phyloP scores from a whole-genome alignment of 2,797 vertebrate genomes.

The Bradypus variegatus region DNA sequence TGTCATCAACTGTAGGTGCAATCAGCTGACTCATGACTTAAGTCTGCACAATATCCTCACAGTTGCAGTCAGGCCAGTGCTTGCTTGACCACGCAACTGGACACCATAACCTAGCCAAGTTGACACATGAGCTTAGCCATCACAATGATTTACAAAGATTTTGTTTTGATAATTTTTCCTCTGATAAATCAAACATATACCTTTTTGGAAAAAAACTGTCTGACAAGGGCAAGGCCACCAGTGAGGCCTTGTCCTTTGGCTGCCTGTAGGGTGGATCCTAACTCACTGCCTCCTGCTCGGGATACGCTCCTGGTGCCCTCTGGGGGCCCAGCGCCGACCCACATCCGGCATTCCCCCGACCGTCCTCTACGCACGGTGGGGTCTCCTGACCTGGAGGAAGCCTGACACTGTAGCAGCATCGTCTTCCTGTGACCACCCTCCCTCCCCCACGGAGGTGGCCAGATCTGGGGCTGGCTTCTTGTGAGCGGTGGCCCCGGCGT shows the following conservation, averaged over 20 bases:
- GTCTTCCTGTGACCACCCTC: slow-evolving; percentile 88
- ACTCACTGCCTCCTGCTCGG: not conserved
- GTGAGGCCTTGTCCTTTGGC: slow-evolving; percentile 26
- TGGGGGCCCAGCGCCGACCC: not conserved
- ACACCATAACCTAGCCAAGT: no score
- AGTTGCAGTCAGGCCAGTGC: no score
- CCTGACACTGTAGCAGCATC: slow-evolving; percentile 88
- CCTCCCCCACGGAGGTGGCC: not conserved
- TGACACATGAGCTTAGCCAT: no score
- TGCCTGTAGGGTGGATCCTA: not conserved
- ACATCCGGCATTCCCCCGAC: no score
- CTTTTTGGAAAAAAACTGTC: slow-evolving; percentile 55
- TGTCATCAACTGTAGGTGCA: no score
- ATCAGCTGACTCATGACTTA: no score
- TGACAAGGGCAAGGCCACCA: slow-evolving; percentile 47
- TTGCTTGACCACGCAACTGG: no score
- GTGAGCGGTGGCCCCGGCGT: rapidly evolving
- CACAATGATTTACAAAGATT: slow-evolving; percentile 64
- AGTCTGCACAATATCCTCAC: no score
- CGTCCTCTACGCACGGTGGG: slow-evolving; percentile 82
- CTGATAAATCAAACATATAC: slow-evolving; percentile 47
- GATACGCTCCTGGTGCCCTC: not conserved
- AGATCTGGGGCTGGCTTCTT: not conserved
- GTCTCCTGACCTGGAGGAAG: slow-evolving; percentile 90
- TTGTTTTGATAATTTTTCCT: slow-evolving; percentile 59